Percentiles rank a stretch among this genome's conserved stretches.
Evolutionary conservation across 1,140 invertebrate species (phyloP).

Genomic region (Caenorhabditis inopinata): DNA sequence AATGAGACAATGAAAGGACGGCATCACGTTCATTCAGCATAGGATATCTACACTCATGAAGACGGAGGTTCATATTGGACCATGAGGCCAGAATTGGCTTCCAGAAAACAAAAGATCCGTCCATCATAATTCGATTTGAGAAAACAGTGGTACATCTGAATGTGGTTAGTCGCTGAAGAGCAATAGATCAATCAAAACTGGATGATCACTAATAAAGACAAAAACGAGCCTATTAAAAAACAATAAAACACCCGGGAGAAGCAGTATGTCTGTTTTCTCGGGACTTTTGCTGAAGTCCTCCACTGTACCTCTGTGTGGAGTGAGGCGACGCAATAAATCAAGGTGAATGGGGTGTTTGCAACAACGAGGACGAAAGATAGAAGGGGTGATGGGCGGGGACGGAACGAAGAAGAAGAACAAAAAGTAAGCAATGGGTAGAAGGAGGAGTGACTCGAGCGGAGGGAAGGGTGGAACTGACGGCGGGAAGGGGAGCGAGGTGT

Average conservation of each 20-base stretch:
- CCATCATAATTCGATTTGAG: too few species aligned
- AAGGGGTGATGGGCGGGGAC: neutral
- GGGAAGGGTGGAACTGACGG: neutral
- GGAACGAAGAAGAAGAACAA: neutral
- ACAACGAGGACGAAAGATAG: neutral
- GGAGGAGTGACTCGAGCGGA: too few species aligned
- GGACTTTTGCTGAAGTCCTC: too few species aligned
- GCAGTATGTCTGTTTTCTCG: neutral
- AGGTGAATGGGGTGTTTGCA: slow-evolving; percentile 19
- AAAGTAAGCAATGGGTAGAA: slow-evolving; percentile 17
- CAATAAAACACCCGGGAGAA: slow-evolving; percentile 12
- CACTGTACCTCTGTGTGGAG: neutral
- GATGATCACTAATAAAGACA: neutral
- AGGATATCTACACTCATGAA: too few species aligned
- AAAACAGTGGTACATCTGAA: too few species aligned
- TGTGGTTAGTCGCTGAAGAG: too few species aligned
- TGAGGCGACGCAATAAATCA: slow-evolving; percentile 26
- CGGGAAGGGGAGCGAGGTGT: neutral
- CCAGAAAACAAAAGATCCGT: too few species aligned
- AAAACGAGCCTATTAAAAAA: neutral
- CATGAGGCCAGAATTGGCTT: too few species aligned
- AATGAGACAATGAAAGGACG: too few species aligned
- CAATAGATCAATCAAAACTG: neutral
- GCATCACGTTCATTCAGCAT: too few species aligned
- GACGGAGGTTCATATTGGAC: too few species aligned